These are phyloP conservation scores for Heliconius congener DNA, from an alignment of 1,140 invertebrate genomes.

Conservation along the genomic window DNA sequence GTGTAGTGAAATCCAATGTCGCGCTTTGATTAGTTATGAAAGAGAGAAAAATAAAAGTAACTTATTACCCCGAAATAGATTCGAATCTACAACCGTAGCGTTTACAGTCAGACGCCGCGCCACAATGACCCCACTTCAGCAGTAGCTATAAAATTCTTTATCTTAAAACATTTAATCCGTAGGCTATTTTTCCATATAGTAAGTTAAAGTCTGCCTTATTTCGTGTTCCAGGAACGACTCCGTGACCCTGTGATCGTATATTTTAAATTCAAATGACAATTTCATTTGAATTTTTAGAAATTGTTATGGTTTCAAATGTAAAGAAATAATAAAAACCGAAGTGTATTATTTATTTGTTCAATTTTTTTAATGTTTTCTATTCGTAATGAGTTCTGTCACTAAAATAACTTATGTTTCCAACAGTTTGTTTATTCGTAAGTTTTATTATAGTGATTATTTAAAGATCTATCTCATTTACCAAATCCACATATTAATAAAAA, in stretches of 20 bases:
- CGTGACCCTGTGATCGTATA: not conserved
- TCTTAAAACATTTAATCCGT: too few species aligned
- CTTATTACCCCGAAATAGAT: too few species aligned
- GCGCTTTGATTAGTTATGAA: too few species aligned
- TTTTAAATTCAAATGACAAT: slow-evolving; percentile 8
- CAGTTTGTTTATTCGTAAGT: not conserved
- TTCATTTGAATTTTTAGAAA: slow-evolving; percentile 4
- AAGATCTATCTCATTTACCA: too few species aligned
- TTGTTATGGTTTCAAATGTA: not conserved
- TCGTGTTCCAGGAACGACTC: not conserved
- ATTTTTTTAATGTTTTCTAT: not conserved
- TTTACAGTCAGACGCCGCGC: too few species aligned
- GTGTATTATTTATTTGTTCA: not conserved
- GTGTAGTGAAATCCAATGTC: too few species aligned
- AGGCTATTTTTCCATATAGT: not conserved
- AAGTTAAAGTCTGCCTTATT: not conserved
- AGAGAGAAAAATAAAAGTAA: too few species aligned
- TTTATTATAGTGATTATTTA: too few species aligned
- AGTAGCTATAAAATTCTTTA: too few species aligned
- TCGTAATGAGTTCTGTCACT: not conserved
- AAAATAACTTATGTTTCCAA: not conserved
- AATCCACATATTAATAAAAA: too few species aligned
- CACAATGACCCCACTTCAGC: not conserved
- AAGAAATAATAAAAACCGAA: not conserved
- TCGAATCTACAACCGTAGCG: too few species aligned